Percentiles rank a stretch among this genome's conserved stretches.
Conservation (phyloP, 2,888 invertebrate genomes). For the Helleia helle region DNA sequence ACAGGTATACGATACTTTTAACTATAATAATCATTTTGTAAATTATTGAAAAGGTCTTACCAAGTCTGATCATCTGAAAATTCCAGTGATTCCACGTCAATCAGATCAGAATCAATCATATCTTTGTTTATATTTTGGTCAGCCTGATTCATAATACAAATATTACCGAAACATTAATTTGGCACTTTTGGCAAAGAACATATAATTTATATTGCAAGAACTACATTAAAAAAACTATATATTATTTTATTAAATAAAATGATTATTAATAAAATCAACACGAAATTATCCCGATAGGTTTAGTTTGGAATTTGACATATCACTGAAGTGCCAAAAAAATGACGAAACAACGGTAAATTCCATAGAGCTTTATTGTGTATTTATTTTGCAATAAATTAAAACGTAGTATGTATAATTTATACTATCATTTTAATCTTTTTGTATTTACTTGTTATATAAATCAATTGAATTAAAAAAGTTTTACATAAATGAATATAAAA, state of each 20-base stretch:
- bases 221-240: slow-evolving; percentile 52
- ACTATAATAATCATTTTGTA: too few relatives aligned
- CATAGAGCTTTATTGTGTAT: slow-evolving; percentile 30
- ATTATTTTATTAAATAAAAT: slow-evolving; percentile 43
- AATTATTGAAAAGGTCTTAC: slow-evolving; percentile 51
- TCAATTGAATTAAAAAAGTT: too few relatives aligned
- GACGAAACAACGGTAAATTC: slow-evolving; percentile 49
- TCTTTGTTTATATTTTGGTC: slow-evolving; percentile 73
- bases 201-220: slow-evolving; percentile 47
- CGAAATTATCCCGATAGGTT: slow-evolving; percentile 57
- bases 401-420: too few relatives aligned
- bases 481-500: too few relatives aligned
- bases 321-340: slow-evolving; percentile 46
- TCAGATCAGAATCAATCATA: slow-evolving; percentile 70
- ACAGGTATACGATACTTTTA: too few relatives aligned
- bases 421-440: too few relatives aligned
- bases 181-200: slow-evolving; percentile 62
- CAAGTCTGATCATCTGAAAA: slow-evolving; percentile 75
- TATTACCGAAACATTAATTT: slow-evolving; percentile 61
- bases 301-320: slow-evolving; percentile 66
- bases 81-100: slow-evolving; percentile 72
- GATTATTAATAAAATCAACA: slow-evolving; percentile 52
- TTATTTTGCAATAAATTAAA: not conserved
- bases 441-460: too few relatives aligned
- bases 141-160: slow-evolving; percentile 61